phyloP scores from a whole-genome alignment of 30 jellyfish, hydroid and myxozoan species.

The Pseudorhiza aurosa region DNA sequence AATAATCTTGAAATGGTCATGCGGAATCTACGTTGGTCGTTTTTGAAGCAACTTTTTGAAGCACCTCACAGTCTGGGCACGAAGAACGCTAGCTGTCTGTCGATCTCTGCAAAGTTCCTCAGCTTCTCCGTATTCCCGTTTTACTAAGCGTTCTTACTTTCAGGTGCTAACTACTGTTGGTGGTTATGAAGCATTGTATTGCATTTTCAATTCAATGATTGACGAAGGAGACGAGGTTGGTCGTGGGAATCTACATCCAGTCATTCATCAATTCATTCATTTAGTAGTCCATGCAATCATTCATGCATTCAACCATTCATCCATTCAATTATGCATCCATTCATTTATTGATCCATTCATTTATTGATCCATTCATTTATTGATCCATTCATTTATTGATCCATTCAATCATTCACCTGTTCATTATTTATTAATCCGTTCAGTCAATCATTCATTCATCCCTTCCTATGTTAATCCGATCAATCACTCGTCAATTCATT shows the following conservation, averaged over 20 bases:
- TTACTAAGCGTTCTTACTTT: conserved; percentile 1
- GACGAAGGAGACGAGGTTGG: conserved; percentile 98
- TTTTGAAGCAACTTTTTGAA: too few species aligned
- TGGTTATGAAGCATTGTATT: conserved; percentile 86
- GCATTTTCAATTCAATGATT: conserved; percentile 74
- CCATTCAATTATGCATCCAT: background rate
- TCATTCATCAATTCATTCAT: background rate
- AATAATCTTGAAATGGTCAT: too few species aligned
- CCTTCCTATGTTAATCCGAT: too few species aligned
- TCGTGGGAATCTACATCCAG: background rate
- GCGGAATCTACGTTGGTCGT: too few species aligned
- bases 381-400: background rate
- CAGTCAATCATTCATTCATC: conserved; percentile 2
- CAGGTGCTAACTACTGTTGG: conserved; percentile 88
- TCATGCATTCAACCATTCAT: background rate
- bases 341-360: background rate
- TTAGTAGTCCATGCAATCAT: background rate
- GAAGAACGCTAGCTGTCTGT: too few species aligned
- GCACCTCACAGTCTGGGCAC: too few species aligned
- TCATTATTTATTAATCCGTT: too few species aligned
- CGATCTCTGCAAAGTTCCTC: background rate
- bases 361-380: background rate
- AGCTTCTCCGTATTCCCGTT: background rate
- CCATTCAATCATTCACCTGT: background rate
- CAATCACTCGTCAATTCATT: too few species aligned